These are phyloP conservation scores for Lutjanus campechanus DNA, from an alignment of 2,797 vertebrate genomes.

Conservation along the genomic window DNA sequence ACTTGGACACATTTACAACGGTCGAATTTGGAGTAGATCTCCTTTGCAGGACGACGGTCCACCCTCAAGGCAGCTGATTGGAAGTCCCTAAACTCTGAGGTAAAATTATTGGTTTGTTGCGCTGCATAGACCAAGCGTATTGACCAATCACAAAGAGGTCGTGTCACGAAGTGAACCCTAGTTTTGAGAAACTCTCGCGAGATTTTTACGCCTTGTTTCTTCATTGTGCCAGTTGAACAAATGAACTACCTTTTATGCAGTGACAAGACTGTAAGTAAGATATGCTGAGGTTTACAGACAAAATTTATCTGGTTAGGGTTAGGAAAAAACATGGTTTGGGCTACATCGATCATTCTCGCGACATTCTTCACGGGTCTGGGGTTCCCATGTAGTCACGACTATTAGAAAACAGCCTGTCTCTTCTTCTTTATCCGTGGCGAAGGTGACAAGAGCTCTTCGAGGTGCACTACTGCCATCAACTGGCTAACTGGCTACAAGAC, in stretches of 20 bases:
- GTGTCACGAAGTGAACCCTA: too few relatives aligned
- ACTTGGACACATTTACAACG: conserved; percentile 3
- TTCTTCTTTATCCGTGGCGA: conserved; percentile 33
- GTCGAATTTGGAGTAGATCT: conserved; percentile 11
- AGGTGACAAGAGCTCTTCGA: neutral
- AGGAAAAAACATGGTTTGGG: too few relatives aligned
- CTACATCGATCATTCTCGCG: too few relatives aligned
- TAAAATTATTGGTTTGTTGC: conserved; percentile 18
- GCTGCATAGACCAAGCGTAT: fast-evolving
- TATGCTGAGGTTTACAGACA: too few relatives aligned
- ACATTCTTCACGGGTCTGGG: too few relatives aligned
- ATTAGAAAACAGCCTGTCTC: fast-evolving
- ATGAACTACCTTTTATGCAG: too few relatives aligned
- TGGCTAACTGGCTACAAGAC: neutral
- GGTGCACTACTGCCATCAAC: conserved; percentile 23
- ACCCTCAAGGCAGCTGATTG: conserved; percentile 52
- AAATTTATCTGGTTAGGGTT: too few relatives aligned
- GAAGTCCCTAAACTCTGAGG: fast-evolving
- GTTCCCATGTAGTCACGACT: too few relatives aligned
- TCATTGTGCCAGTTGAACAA: too few relatives aligned
- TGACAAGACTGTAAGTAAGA: too few relatives aligned
- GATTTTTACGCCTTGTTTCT: too few relatives aligned
- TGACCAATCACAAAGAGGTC: conserved; percentile 25
- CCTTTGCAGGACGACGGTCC: neutral
- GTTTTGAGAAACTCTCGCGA: too few relatives aligned